These are phyloP conservation scores for Sthenelais limicola DNA, from an alignment of 2,888 invertebrate genomes.

Conservation along the genomic window DNA sequence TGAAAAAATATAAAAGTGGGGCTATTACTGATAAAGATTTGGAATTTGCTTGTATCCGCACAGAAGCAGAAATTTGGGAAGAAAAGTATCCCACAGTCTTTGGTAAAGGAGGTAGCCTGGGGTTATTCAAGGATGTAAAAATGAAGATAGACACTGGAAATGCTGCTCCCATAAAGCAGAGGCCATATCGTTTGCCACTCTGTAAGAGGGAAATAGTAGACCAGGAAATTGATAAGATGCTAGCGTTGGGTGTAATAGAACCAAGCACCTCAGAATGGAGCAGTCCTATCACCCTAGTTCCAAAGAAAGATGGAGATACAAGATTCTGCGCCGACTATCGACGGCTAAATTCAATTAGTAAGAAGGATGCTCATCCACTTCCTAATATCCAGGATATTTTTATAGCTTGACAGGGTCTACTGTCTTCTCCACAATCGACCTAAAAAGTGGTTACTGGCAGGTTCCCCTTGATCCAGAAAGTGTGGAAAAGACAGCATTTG, in stretches of 20 bases:
- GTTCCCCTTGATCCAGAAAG: constrained; percentile 42
- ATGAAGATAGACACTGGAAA: background rate
- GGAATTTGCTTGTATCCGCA: too few relatives aligned
- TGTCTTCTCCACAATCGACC: constrained; percentile 51
- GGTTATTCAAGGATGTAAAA: background rate
- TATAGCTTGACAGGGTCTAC: constrained; percentile 37
- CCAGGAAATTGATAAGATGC: constrained; percentile 27
- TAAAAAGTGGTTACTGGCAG: constrained; percentile 51
- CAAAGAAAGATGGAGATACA: constrained; percentile 39
- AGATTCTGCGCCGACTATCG: constrained; percentile 41
- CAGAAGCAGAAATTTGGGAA: too few relatives aligned
- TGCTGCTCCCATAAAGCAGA: constrained; percentile 21
- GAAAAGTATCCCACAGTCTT: background rate
- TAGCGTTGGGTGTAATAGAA: constrained; percentile 28
- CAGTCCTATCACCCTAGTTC: constrained; percentile 34
- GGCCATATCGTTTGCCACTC: constrained; percentile 31
- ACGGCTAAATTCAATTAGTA: constrained; percentile 12
- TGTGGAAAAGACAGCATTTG: constrained; percentile 46
- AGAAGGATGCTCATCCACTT: constrained; percentile 17
- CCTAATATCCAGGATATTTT: constrained; percentile 48
- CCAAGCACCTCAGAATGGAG: constrained; percentile 24
- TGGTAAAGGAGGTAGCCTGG: background rate
- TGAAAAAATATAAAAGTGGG: too few relatives aligned
- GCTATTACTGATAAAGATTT: too few relatives aligned
- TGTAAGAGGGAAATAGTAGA: constrained; percentile 4